Evolutionary conservation across 2,888 invertebrate species (phyloP), one percentile per base, ranked within the genome.

Genomic region (Drosophila prolongata): DNA sequence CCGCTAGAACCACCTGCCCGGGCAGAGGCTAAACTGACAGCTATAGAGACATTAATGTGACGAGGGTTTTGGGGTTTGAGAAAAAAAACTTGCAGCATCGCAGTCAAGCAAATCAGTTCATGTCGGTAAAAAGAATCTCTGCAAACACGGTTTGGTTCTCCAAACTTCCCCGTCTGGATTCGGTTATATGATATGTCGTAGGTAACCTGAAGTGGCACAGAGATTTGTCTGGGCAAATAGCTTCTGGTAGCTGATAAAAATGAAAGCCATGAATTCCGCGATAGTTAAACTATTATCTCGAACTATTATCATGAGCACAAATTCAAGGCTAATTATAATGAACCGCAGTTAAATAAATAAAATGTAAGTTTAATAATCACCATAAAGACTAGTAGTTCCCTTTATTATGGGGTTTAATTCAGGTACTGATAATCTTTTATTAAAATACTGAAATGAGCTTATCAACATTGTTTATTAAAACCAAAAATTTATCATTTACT

Each of bases 21-120:
- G 53, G 53, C 34, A 65, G 52, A 40, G 66, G 76, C 84, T 80
- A 88, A 88, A 79, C 87, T 85, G 85, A 85, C 85, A 85, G 88
- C 85, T 83, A 86, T 88, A 88, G 87, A 86, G 85, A 86, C 85
- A 86, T 86, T 86, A 86, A 86, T 86, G 89, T 86, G 85, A 86
- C 87, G 85, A 86, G 85, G 85, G 85, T 88, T 80, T 75, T 54
- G 52, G 75, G 73, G 56, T 59, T 65, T 53, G 70, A 65, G 62
- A 65, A 2, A 30, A 72, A 70, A 82, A 85, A 78, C 74, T 86
- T 85, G 83, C 86, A 78, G 76, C 80, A 79, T 50, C 64, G 59
- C 34, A 43, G 40, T 27, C 44, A 64, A 62, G 52, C 50, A 81
- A 75, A 79, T 78, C 84, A 86, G 76, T 83, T 75, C 75, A 69